Evolutionary conservation across 2,797 vertebrate species (phyloP), one percentile per base, ranked within the genome.

Genomic region (Clamator glandarius): DNA sequence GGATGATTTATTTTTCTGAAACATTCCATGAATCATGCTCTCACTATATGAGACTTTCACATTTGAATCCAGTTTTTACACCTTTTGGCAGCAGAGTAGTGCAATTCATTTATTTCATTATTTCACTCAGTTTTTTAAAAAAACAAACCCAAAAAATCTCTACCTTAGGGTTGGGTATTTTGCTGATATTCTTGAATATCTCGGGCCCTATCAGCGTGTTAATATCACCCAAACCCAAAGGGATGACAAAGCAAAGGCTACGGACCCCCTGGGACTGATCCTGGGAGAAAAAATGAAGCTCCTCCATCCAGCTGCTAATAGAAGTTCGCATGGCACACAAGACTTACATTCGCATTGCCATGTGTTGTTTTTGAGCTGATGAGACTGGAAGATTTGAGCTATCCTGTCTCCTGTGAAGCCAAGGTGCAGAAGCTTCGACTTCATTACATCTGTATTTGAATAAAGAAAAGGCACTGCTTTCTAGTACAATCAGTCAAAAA

Each of bases 301-400:
- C 25, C 19, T 64, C 28, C 23, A 26, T 23, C 12, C 28, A 39
- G 35, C 36, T 90, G 20, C n/a, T 25, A 0, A n/a, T 15, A 48
- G 36, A 82, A 50, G 11, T 33, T 79, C 36, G 33, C 8, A 21
- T 16, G 2, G 1, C 11, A 9, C 11, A 3, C 29, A 21, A 2
- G 1, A 3, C 18, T 51, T 29, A 8, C 33, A 2, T 3, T 29
- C n/a, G 25, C 10, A 6, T 77, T 3, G 6, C 52, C 6, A 3
- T 7, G 11, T 24, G 42, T 19, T 50, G 17, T 44, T 76, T 77
- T 23, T 46, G 39, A 20, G 26, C 55, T 39, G 50, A 36, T 1
- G 46, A 66, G 44, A 36, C 25, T 48, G 39, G 52, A 39, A 35
- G 31, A 29, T 16, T 62, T n/a, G 11, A 78, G 39, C 15, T 39